Evolutionary conservation across 2,888 invertebrate genomes (phyloP).

Genomic region (Litoditis marina): DNA sequence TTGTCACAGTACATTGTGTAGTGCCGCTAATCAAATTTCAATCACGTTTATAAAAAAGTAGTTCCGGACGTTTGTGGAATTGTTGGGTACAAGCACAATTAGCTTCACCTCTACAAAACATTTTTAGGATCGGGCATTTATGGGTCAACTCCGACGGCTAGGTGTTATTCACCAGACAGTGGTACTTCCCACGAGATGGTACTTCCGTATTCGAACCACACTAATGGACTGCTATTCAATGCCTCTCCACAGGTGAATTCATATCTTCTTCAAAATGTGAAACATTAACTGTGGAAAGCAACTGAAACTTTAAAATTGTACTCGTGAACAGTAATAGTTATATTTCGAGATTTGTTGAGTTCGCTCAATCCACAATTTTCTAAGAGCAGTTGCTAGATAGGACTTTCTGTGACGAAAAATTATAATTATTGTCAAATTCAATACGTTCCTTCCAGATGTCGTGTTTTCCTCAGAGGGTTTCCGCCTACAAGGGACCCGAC

Average conservation of each 20-base stretch:
- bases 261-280: too few species aligned
- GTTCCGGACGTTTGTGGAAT: too few species aligned
- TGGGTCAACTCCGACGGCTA: slow-evolving; percentile 29
- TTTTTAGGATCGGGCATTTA: slow-evolving; percentile 16
- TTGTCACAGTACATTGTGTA: too few species aligned
- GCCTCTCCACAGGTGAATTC: slow-evolving; percentile 36
- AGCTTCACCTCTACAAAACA: not conserved
- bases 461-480: slow-evolving; percentile 35
- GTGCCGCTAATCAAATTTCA: too few species aligned
- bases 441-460: slow-evolving; percentile 23
- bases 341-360: too few species aligned
- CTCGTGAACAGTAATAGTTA: too few species aligned
- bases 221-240: slow-evolving; percentile 23
- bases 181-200: slow-evolving; percentile 42
- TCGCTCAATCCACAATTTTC: too few species aligned
- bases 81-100: too few species aligned
- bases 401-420: too few species aligned
- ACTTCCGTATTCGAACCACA: slow-evolving; percentile 30
- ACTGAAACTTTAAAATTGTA: too few species aligned
- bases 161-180: slow-evolving; percentile 44
- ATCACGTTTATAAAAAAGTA: not conserved
- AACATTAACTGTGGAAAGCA: too few species aligned
- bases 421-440: not conserved
- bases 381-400: not conserved
- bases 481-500: slow-evolving; percentile 39